phyloP scores from a whole-genome alignment of 2,888 invertebrate genomes.

The Eristalinus sepulchralis region DNA sequence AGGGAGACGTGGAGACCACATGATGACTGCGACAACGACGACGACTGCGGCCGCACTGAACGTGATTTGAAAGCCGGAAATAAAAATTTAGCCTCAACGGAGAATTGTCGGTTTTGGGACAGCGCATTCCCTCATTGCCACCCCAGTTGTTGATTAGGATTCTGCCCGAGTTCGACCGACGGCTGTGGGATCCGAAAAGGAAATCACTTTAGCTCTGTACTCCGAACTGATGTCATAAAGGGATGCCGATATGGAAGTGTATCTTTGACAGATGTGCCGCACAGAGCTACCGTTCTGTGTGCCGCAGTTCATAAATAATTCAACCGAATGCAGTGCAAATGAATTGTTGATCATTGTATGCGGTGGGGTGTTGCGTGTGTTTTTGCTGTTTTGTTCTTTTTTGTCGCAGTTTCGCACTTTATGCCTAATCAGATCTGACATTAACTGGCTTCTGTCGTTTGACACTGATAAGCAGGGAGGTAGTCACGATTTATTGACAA shows the following conservation, averaged over 20 bases:
- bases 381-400: no score
- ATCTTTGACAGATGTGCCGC: background rate
- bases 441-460: background rate
- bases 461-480: background rate
- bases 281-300: background rate
- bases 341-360: background rate
- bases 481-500: background rate
- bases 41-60: background rate
- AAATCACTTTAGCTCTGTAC: background rate
- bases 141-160: background rate
- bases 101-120: slow-evolving; percentile 17
- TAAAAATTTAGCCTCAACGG: slow-evolving; percentile 57
- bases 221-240: background rate
- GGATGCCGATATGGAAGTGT: background rate
- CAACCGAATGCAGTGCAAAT: background rate
- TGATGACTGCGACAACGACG: slow-evolving; percentile 2
- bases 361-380: no score
- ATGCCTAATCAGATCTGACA: background rate
- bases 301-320: background rate
- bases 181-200: background rate
- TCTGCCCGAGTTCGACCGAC: background rate
- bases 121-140: background rate
- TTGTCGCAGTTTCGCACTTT: background rate
- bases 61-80: slow-evolving; percentile 68
- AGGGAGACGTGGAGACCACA: slow-evolving; percentile 18